Base-by-base conservation (phyloP, 1,140 invertebrate species). In the Papilio helenus region DNA sequence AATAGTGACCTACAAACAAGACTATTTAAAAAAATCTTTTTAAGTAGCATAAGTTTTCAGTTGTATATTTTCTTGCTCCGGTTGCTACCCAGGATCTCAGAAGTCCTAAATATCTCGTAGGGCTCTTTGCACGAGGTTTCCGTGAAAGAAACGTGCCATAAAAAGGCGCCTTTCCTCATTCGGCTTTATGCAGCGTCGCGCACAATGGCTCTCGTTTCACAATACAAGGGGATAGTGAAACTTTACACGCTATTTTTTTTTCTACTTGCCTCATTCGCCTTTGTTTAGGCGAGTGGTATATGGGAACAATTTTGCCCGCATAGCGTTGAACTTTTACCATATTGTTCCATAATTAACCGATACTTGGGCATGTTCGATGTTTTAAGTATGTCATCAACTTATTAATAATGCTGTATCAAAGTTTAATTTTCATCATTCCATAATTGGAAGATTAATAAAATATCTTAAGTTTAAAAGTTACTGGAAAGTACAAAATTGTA, bases 181-280 rank as follows among this genome's bases (percentile, higher is more conserved):
- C 80, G 82, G 80, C 84, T 85, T 85, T 84, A 83, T 84, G 84
- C 81, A 81, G 81, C 84, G 82, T 82, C 76, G 79, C 85, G 83
- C 78, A 91, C 88, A 93, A 90, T 91, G 85, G 84, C 80, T 72
- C 84, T 86, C 85, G 73, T 86, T 85, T 84, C 84, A 89, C 86
- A 88, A 87, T 86, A 84, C 80, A 79, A 61, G 80, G 84, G 85
- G 84, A 90, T 90, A 92, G 89, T 93, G 91, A 89, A 93, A 93
- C 90, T 88, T 84, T 84, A 88, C 84, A 87, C 83, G 84, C 79
- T 61, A 61, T 61, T 83, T 86, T 88, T 90, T 92, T 92, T 89
- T n/a, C n/a, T 77, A 29, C 84, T 87, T 88, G 78, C 80, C 81
- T 85, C 76, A 81, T 80, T 80, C 80, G 74, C 80, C 79, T 88